A percentile compares a stretch with the other conserved stretches of the same genome.
Conservation (phyloP, 2,113 vertebrate species). For the Chamaea fasciata region DNA sequence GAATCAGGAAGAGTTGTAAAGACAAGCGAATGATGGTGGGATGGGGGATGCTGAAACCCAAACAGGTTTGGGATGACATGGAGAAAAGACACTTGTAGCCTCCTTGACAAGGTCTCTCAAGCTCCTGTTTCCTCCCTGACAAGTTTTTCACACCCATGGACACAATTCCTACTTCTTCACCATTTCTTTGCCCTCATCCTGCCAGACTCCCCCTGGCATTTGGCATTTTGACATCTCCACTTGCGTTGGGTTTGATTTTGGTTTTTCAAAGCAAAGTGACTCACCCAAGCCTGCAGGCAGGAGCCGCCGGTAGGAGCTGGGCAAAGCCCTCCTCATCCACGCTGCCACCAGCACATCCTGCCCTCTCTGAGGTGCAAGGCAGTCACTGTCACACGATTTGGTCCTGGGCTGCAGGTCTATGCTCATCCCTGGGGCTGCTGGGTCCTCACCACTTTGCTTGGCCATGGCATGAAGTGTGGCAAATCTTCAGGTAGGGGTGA, state of each 20-base stretch:
- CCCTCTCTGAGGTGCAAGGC: rapidly evolving
- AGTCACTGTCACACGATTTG: background rate
- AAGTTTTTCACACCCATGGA: background rate
- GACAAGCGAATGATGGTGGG: rapidly evolving
- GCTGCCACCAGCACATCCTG: rapidly evolving
- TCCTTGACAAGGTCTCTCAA: background rate
- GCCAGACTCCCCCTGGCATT: background rate
- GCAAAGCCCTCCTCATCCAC: background rate
- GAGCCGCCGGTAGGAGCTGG: background rate
- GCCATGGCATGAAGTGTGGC: background rate
- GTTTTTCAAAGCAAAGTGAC: background rate
- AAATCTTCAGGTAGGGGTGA: background rate
- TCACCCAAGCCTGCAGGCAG: background rate
- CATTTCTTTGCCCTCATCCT: background rate
- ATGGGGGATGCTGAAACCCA: background rate
- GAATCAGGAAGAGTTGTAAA: background rate
- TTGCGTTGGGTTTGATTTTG: background rate
- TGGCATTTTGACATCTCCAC: background rate
- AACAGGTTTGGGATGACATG: background rate
- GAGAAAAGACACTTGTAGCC: background rate
- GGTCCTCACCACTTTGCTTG: rapidly evolving
- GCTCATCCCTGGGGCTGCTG: background rate
- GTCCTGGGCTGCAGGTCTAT: background rate
- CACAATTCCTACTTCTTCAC: background rate
- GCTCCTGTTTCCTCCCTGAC: background rate